Evolutionary conservation across 2,888 invertebrate species (phyloP).

Genomic region (Spatulosminthurus flaviceps): DNA sequence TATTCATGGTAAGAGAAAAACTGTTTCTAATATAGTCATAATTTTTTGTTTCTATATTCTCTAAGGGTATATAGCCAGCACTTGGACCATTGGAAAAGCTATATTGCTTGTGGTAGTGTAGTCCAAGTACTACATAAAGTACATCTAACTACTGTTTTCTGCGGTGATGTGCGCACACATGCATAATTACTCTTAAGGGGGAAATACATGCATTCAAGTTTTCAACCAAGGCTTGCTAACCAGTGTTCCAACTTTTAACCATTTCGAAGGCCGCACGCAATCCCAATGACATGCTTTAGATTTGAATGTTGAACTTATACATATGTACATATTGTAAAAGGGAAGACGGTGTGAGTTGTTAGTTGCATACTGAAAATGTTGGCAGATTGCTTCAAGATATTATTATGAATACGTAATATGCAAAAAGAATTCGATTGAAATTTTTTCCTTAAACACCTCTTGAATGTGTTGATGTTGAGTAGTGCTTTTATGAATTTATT

Average conservation of each 20-base stretch:
- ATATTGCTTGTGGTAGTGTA: neutral
- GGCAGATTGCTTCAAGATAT: neutral
- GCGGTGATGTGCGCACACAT: neutral
- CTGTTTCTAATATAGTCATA: neutral
- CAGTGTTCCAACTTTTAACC: conserved; percentile 33
- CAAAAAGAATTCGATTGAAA: too few species aligned
- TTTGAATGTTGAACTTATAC: conserved; percentile 18
- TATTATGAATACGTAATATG: too few species aligned
- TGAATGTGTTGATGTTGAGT: too few species aligned
- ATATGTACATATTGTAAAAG: too few species aligned
- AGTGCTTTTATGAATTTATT: too few species aligned
- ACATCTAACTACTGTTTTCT: neutral
- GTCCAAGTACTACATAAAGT: neutral
- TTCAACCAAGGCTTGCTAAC: conserved; percentile 25
- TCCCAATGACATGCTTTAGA: conserved; percentile 42
- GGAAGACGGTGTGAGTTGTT: conserved; percentile 5
- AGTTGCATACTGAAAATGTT: conserved; percentile 11
- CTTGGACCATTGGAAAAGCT: neutral
- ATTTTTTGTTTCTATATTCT: conserved; percentile 18
- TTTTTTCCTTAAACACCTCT: too few species aligned
- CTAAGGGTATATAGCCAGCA: neutral
- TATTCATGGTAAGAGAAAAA: neutral
- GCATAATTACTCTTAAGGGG: neutral
- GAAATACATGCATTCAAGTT: neutral
- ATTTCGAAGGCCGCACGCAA: conserved; percentile 51